Evolutionary conservation across 2,113 vertebrate genomes (phyloP).

Genomic region (Nibea albiflora): DNA sequence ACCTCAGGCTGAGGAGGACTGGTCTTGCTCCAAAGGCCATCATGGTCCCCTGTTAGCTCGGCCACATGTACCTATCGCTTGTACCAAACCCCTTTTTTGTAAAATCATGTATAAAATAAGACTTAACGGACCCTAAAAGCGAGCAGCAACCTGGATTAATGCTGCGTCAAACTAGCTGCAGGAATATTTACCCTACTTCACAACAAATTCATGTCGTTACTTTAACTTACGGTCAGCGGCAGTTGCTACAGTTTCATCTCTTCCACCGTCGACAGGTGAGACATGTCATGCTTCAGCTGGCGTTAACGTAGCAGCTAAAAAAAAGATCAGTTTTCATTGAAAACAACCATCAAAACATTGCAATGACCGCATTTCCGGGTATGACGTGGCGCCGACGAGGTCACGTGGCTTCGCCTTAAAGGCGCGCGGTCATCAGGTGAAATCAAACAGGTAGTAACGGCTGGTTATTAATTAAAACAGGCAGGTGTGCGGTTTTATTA

Average conservation of each 20-base stretch:
- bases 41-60: constrained; percentile 37
- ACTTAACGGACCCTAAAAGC: neutral
- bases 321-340: constrained; percentile 1
- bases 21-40: constrained; percentile 60
- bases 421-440: neutral
- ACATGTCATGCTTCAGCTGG: constrained; percentile 2
- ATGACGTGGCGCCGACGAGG: accelerated
- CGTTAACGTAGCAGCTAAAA: too few relatives aligned
- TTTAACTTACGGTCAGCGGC: neutral
- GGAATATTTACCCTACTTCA: neutral
- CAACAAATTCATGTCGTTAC: neutral
- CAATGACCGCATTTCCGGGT: constrained; percentile 50
- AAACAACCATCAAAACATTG: neutral
- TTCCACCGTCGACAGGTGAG: neutral
- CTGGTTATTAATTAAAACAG: neutral
- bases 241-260: neutral
- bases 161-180: neutral
- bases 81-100: neutral
- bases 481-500: too few relatives aligned
- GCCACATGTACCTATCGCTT: constrained; percentile 7
- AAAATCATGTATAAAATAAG: neutral
- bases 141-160: neutral
- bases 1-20: constrained; percentile 65
- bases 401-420: constrained; percentile 61
- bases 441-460: too few relatives aligned